Evolutionary conservation across 2,888 invertebrate genomes (phyloP), one percentile per base, ranked within the genome.

Genomic region (Eupithecia insigniata): DNA sequence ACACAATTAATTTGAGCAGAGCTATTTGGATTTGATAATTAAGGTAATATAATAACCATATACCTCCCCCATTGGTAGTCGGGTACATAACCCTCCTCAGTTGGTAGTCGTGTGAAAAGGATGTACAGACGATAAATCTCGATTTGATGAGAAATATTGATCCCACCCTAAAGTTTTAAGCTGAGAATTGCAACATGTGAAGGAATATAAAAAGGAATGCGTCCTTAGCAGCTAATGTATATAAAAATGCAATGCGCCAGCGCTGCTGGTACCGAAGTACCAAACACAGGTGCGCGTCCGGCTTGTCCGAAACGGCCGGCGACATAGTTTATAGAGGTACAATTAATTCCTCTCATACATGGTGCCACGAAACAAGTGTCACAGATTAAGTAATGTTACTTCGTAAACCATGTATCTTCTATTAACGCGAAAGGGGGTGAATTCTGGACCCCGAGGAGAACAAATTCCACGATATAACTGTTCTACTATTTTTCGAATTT

Each of bases 251-350:
- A 71, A 67, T 85, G 88, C 84, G 82, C 78, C 81, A 83, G 83
- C 78, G 85, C 76, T 79, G 72, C 72, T 55, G 55, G 26, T 79
- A 82, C 81, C 78, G 77, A 84, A 83, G 55, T 55, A 55, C 14
- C 26, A 4, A 82, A 78, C 89, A 89, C 93, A 93, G 92, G 93
- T 93, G 93, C 85, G 88, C 93, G 91, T 92, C 93, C 93, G 92
- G 92, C 88, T 88, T 87, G 87, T 85, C 88, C 89, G 84, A 91
- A 90, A 77, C 76, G 34, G 51, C 36, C 76, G 34, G 51, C 36
- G 58, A 32, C 64, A 74, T 69, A 71, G 46, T 64, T 71, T 67
- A 66, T 69, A 64, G 30, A 66, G 55, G 61, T 61, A 62, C 8
- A 32, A 62, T 32, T n/a, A 34, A 62, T 62, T 32, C 30, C 60